Percentiles rank a stretch among this genome's conserved stretches.
Conservation (phyloP, 2,888 invertebrate genomes). For the Slavum lentiscoides region DNA sequence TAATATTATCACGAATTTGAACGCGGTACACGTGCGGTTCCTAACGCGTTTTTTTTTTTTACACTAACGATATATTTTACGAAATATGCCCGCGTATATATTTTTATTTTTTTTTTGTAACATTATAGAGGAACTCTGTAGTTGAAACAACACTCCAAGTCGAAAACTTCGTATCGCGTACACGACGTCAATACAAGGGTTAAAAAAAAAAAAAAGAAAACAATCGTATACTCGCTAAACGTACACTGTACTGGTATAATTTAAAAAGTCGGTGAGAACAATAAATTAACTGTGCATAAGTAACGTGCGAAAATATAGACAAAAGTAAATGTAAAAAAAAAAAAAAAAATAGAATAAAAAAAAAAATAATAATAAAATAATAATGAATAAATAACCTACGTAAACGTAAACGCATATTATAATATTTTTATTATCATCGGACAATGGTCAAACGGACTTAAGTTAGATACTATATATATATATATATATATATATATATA, state of each 20-base stretch:
- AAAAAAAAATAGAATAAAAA: slow-evolving; percentile 24
- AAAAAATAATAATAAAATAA: background rate
- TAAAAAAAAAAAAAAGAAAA: slow-evolving; percentile 18
- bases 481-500: slow-evolving; percentile 23
- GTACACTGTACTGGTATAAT: background rate
- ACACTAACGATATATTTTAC: too few species aligned
- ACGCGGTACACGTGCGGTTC: too few species aligned
- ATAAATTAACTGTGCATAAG: slow-evolving; percentile 34
- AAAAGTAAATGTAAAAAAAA: slow-evolving; percentile 16
- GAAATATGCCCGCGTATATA: too few species aligned
- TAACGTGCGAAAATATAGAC: slow-evolving; percentile 43
- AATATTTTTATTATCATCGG: slow-evolving; percentile 17
- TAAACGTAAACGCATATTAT: background rate
- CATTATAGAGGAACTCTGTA: too few species aligned
- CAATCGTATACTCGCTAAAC: slow-evolving; percentile 8
- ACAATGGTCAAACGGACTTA: slow-evolving; percentile 41
- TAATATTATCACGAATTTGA: too few species aligned
- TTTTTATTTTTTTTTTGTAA: too few species aligned
- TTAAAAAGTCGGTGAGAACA: slow-evolving; percentile 31
- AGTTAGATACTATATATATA: slow-evolving; percentile 24
- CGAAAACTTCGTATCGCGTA: too few species aligned
- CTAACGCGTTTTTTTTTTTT: too few species aligned
- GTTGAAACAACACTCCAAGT: too few species aligned
- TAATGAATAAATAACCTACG: background rate
- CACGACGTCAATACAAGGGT: slow-evolving; percentile 21